phyloP scores from a whole-genome alignment of 2,797 vertebrate genomes.

The Onychomys torridus region DNA sequence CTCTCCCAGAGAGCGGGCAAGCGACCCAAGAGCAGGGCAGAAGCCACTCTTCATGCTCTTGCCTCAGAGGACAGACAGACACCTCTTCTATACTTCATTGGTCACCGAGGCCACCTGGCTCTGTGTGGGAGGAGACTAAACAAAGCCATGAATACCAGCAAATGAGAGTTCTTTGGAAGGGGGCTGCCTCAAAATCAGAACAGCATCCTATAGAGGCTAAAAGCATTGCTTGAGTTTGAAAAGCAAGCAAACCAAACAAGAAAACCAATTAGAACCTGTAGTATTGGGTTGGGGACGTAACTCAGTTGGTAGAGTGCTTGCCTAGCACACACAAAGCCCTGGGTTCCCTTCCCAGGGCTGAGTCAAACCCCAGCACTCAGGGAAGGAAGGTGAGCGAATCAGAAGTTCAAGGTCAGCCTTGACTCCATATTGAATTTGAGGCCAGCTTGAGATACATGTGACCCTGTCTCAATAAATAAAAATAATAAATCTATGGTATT shows the following conservation, averaged over 20 bases:
- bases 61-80: background rate
- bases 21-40: background rate
- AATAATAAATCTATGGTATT: background rate
- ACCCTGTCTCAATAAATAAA: background rate
- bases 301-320: background rate
- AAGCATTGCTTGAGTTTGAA: background rate
- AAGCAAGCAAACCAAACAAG: background rate
- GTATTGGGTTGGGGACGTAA: background rate
- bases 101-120: background rate
- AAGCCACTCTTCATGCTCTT: background rate
- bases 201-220: background rate
- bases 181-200: conserved; percentile 8
- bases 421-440: background rate
- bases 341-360: background rate
- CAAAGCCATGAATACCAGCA: background rate
- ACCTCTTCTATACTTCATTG: background rate
- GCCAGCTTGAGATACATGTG: background rate
- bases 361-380: background rate
- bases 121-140: background rate
- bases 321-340: background rate
- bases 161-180: background rate
- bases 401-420: background rate
- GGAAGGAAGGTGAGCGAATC: too few relatives aligned
- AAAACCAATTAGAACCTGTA: background rate
- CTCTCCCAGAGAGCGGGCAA: background rate